Base-by-base conservation (phyloP, 2,797 vertebrate genomes). In the Dermochelys coriacea region DNA sequence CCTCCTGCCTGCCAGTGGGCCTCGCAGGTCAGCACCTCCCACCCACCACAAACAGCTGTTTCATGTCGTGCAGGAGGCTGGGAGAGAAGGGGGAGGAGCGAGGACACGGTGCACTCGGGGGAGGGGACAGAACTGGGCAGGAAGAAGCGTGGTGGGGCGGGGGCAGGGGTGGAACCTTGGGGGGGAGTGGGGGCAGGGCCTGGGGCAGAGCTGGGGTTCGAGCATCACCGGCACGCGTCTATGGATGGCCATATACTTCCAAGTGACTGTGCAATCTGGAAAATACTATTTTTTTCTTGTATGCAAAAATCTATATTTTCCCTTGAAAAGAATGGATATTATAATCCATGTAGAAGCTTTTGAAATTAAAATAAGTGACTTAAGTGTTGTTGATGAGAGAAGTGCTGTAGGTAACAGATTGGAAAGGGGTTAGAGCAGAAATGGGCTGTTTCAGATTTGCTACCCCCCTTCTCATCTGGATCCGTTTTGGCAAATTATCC, bases 261-360 rank as follows among this genome's bases (percentile, higher is more conserved):
- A 90, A 94, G 86, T 96, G 96, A 97, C 94, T 85, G 61, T 81
- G 96, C 86, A 90, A 45, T 54, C 86, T 96, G 94, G 94, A 96
- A 96, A 95, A 87, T 15, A 75, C 37, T 4, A 1, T 82, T 90
- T 88, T 84, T 86, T 78, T 74, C 82, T 45, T 55, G 51, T 23
- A 18, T 54, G 80, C 87, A 94, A 31, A 31, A 18, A 41, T 25
- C n/a, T 71, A n/a, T 25, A 25, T 71, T 37, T 71, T 71, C 68
- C n/a, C 68, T 41, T 12, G 9, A 41, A 71, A 37, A 41, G 21
- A 71, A 71, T 71, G 68, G 68, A 12, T 37, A 68, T n/a, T 68
- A 68, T 31, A 64, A 37, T 41, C 37, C 21, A 41, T 25, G 61
- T 9, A 5, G 31, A 61, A 61, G 15, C 8, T 37, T 71, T 37